Conservation (phyloP, 2,797 vertebrate genomes). For the Antrozous pallidus region DNA sequence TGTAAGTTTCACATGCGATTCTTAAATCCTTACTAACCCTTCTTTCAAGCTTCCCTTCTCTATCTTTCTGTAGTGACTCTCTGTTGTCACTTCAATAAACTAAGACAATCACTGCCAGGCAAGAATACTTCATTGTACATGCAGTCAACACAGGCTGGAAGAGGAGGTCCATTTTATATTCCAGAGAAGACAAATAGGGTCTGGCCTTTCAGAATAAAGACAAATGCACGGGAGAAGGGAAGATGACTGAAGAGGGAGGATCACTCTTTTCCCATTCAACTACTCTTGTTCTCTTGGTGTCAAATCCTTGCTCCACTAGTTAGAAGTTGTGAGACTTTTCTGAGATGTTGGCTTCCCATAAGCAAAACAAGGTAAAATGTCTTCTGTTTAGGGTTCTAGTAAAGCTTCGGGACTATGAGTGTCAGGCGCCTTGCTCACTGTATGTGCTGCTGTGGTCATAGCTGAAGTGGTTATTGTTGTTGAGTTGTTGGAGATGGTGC, state of each 20-base stretch:
- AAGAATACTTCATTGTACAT: not conserved
- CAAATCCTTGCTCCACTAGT: not conserved
- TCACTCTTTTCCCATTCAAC: not conserved
- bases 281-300: not conserved
- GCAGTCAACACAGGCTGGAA: not conserved
- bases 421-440: not conserved
- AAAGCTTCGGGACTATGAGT: not conserved
- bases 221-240: not conserved
- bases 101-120: not conserved
- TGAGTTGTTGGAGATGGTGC: not conserved
- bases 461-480: too few species aligned
- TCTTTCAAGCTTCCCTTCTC: not conserved
- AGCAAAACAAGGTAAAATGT: not conserved
- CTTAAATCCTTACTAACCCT: too few species aligned
- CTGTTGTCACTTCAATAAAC: not conserved
- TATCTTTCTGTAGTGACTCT: not conserved
- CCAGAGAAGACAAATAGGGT: not conserved
- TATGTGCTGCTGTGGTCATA: not conserved
- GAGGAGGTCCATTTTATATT: not conserved
- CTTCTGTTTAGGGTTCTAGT: not conserved
- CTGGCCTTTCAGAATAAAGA: not conserved
- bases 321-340: not conserved
- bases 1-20: not conserved
- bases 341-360: not conserved
- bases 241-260: not conserved